Base-by-base conservation (phyloP, 2,888 invertebrate genomes). In the Osmoderma eremita region DNA sequence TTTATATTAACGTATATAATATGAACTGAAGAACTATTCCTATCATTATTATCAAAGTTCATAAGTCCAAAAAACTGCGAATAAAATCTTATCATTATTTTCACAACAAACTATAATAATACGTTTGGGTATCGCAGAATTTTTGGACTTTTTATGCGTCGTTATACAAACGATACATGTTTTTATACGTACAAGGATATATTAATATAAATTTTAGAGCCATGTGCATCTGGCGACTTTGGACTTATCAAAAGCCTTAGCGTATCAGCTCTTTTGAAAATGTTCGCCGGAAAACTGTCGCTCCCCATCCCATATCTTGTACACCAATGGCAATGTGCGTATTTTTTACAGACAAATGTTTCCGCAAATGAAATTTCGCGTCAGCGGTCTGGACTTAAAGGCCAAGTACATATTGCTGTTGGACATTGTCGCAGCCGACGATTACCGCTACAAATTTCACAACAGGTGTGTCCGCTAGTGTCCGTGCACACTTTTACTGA, bases 391-490 rank as follows among this genome's bases (percentile, higher is more conserved):
- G 86, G 98, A 99, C 88, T 93, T 97, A 83, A 95, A 97, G 86
- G 95, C 97, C 82, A 99, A 99, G 87, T 98, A 99, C 90, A 97
- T 98, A 84, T 89, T 98, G 72, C 90, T 99, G 79, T 89, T 98
- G 92, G 98, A 99, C 88, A 97, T 98, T 84, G 97, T 98, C 78
- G 97, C 98, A 54, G 97, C 98, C 72, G 98, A 99, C 85, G 98
- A 98, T 88, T 97, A 97, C 89, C 89, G 95, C 86, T 95, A 95
- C 89, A 96, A 96, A 86, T 96, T 95, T 87, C 95, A 95, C 87
- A 95, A 95, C 91, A 95, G 95, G 94, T 91, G 79, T 69, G 70
- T 68, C 63, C 68, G 67, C 49, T 49, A 49, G 50, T 41, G 39
- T 45, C 49, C 38, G 30, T 30, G 36, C 53, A 53, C 53, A 42